phyloP scores from a whole-genome alignment of 2,888 invertebrate species.

The Minunthozetes semirufus region DNA sequence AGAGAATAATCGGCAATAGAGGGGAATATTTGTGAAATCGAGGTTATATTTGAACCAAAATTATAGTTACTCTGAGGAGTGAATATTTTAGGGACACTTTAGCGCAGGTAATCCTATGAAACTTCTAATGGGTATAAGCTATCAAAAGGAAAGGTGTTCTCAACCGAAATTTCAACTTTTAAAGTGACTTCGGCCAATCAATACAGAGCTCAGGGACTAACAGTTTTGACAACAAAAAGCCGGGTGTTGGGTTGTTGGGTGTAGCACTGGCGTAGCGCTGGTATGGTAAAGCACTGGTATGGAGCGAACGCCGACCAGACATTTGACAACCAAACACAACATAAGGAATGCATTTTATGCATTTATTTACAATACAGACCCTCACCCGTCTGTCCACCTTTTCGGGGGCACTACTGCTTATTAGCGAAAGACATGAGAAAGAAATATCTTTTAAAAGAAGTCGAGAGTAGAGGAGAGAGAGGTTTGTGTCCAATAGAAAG shows the following conservation, averaged over 20 bases:
- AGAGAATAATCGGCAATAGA: no score
- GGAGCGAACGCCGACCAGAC: not conserved
- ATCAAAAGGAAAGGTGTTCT: no score
- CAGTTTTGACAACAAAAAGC: not conserved
- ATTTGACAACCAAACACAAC: not conserved
- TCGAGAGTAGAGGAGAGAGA: not conserved
- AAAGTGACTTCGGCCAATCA: not conserved
- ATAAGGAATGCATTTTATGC: not conserved
- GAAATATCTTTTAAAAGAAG: not conserved
- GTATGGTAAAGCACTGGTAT: not conserved
- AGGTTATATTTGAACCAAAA: no score
- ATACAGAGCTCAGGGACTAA: not conserved
- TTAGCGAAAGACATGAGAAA: not conserved
- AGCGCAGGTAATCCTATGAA: no score
- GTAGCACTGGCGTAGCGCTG: no score
- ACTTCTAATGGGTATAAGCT: no score
- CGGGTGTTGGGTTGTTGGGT: not conserved
- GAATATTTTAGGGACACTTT: no score
- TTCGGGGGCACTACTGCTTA: not conserved
- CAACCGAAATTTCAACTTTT: not conserved
- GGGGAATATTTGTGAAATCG: no score
- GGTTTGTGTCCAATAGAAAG: not conserved
- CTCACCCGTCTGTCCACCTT: constrained; percentile 18
- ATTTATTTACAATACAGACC: not conserved
- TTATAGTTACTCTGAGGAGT: no score